These are phyloP conservation scores for Diadophis punctatus DNA, from an alignment of 2,113 vertebrate species.

Conservation along the genomic window DNA sequence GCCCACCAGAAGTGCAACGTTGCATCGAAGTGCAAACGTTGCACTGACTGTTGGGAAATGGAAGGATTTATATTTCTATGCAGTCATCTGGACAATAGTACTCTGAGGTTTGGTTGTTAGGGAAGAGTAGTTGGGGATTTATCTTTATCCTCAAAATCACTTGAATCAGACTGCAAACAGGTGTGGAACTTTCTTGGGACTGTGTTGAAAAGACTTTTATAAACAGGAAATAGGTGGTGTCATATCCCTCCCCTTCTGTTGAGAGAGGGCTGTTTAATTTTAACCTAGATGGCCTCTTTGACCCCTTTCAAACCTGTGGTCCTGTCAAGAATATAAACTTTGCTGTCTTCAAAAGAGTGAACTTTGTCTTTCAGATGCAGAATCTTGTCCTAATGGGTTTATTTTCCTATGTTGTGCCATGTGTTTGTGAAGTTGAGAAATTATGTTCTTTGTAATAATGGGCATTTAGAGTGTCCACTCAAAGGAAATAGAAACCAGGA, in stretches of 20 bases:
- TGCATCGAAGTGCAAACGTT: too few species aligned
- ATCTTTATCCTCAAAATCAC: background rate
- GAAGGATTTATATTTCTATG: too few species aligned
- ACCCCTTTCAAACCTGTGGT: background rate
- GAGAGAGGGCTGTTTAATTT: background rate
- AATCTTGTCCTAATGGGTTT: background rate
- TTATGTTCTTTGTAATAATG: background rate
- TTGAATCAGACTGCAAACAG: background rate
- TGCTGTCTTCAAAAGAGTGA: too few species aligned
- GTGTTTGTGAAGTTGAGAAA: background rate
- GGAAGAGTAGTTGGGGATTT: background rate
- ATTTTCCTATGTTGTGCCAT: background rate
- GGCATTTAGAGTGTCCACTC: background rate
- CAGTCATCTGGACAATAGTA: background rate
- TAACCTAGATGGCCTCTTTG: background rate
- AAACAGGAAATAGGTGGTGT: background rate
- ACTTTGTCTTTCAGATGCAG: background rate
- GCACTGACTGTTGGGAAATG: too few species aligned
- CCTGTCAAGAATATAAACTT: background rate
- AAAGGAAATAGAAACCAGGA: background rate
- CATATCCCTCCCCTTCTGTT: background rate
- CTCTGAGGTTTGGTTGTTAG: background rate
- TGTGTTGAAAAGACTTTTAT: background rate
- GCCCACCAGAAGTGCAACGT: too few species aligned
- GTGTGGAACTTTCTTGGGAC: background rate